Evolutionary conservation across 2,113 vertebrate genomes (phyloP).

Genomic region (Catharus fuscescens): DNA sequence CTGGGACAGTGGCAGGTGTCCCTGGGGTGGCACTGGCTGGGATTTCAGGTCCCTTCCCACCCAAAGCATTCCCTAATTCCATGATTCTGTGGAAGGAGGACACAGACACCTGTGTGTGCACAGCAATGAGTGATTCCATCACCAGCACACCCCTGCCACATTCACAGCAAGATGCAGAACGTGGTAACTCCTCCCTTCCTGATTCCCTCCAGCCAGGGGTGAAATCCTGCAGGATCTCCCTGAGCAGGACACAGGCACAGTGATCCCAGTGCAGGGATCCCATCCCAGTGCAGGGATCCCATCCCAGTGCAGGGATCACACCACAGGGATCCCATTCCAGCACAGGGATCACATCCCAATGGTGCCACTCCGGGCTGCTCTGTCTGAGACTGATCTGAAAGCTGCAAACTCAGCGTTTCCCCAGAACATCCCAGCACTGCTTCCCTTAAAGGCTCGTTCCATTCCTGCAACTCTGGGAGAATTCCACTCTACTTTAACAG

Average conservation of each 20-base stretch:
- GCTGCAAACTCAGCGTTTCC: neutral
- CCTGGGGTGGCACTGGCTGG: neutral
- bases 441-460: neutral
- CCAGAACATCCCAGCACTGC: neutral
- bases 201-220: neutral
- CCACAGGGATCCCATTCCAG: neutral
- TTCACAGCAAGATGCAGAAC: neutral
- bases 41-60: neutral
- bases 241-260: rapidly evolving
- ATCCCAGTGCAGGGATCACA: rapidly evolving
- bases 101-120: rapidly evolving
- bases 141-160: neutral
- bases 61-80: neutral
- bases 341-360: neutral
- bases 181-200: neutral
- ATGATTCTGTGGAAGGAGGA: rapidly evolving
- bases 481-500: neutral
- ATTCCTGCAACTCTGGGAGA: neutral
- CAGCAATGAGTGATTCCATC: rapidly evolving
- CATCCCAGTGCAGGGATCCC: neutral
- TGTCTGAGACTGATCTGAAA: neutral
- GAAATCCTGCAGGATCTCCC: neutral
- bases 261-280: neutral
- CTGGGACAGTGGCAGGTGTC: neutral
- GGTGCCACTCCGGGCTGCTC: rapidly evolving